Conservation (phyloP, 1,140 invertebrate species). For the Eriosoma lanigerum region DNA sequence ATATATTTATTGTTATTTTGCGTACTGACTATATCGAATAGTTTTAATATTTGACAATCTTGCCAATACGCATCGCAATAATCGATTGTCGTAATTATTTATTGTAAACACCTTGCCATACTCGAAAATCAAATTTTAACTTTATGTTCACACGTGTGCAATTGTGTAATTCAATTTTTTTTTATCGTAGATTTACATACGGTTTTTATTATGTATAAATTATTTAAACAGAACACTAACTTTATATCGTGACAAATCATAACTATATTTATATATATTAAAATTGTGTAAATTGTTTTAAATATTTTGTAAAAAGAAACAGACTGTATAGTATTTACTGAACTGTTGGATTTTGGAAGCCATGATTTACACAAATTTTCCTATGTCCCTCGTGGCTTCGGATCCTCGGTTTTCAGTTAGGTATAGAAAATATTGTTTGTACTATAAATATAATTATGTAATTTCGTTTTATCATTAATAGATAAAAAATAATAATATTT, state of each 20-base stretch:
- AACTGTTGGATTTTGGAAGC: not conserved
- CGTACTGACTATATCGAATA: not conserved
- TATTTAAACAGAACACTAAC: conserved; percentile 22
- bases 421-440: conserved; percentile 12
- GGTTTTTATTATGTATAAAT: not conserved
- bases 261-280: not conserved
- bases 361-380: conserved; percentile 10
- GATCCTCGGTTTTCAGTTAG: not conserved
- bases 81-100: not conserved
- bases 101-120: not conserved
- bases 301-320: not conserved
- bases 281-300: not conserved
- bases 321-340: conserved; percentile 28
- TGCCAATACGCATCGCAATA: not conserved
- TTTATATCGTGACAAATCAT: not conserved
- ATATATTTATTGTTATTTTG: not conserved
- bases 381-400: not conserved
- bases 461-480: conserved; percentile 13
- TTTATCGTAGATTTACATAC: not conserved
- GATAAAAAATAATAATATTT: not conserved
- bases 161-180: conserved; percentile 9
- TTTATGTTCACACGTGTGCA: not conserved
- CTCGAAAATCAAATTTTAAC: conserved; percentile 33
- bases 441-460: not conserved
- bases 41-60: not conserved